A percentile compares a stretch with the other conserved stretches of the same genome.
Evolutionary conservation across 2,888 invertebrate species (phyloP).

Genomic region (Leistus spinibarbis): DNA sequence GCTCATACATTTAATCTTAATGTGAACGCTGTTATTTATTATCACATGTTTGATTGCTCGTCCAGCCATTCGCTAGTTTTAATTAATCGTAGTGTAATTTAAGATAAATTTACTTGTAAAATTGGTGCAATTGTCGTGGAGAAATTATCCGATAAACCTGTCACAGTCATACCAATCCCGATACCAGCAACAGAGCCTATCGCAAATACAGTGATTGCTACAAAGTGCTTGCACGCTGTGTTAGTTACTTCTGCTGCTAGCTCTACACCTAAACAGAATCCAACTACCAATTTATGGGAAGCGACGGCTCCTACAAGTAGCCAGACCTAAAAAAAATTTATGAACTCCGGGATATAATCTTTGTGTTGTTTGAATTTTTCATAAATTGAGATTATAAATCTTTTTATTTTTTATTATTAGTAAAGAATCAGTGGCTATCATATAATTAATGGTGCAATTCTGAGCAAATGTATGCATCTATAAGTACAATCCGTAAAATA

Average conservation of each 20-base stretch:
- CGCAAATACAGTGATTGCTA: conserved; percentile 69
- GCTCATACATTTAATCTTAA: too few species aligned
- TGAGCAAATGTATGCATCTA: too few species aligned
- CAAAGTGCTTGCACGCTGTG: conserved; percentile 60
- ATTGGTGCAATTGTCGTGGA: conserved; percentile 63
- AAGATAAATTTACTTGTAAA: conserved; percentile 65
- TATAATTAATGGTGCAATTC: too few species aligned
- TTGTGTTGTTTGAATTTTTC: not conserved
- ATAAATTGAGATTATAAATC: too few species aligned
- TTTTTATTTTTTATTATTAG: too few species aligned
- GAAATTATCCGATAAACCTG: conserved; percentile 59
- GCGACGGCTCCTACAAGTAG: conserved; percentile 72
- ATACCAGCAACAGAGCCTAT: conserved; percentile 73
- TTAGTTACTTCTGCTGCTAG: conserved; percentile 56
- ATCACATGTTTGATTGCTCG: too few species aligned
- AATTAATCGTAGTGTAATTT: not conserved
- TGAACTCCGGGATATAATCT: not conserved
- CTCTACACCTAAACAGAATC: conserved; percentile 81
- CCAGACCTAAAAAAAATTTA: conserved; percentile 62
- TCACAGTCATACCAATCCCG: conserved; percentile 67
- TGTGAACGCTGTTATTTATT: too few species aligned
- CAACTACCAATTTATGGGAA: conserved; percentile 81
- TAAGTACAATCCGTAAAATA: too few species aligned
- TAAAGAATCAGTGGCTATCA: too few species aligned
- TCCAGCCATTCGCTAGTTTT: too few species aligned